Evolutionary conservation across 2,797 vertebrate genomes (phyloP).

Genomic region (Sebastes vulpes): DNA sequence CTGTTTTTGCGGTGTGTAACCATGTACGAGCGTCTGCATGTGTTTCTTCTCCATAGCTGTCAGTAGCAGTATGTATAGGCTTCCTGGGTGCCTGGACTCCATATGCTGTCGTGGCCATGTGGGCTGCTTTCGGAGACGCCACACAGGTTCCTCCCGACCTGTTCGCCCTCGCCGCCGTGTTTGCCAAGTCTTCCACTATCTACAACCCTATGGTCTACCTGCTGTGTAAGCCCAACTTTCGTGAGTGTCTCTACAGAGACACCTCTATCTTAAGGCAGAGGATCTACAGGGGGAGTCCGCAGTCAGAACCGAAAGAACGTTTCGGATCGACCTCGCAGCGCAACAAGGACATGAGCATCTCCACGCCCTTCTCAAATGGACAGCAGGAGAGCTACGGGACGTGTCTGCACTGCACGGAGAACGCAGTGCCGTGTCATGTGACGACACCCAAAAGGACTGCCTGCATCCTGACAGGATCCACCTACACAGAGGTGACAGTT

Average conservation of each 20-base stretch:
- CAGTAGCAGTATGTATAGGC: slow-evolving; percentile 89
- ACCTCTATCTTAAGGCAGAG: slow-evolving; percentile 76
- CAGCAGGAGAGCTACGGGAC: slow-evolving; percentile 68
- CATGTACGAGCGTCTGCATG: not conserved
- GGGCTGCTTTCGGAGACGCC: slow-evolving; percentile 85
- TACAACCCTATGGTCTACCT: slow-evolving; percentile 91
- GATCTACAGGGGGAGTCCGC: slow-evolving; percentile 77
- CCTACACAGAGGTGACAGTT: slow-evolving; percentile 77
- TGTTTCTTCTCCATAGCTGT: slow-evolving; percentile 82
- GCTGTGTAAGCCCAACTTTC: slow-evolving; percentile 90
- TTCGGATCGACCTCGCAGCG: slow-evolving; percentile 55
- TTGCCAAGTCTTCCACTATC: slow-evolving; percentile 91
- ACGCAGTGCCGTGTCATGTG: slow-evolving; percentile 31
- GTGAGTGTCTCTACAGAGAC: slow-evolving; percentile 85
- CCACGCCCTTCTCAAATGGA: slow-evolving; percentile 71
- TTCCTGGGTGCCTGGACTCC: slow-evolving; percentile 91
- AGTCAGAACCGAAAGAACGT: slow-evolving; percentile 30
- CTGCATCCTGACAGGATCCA: slow-evolving; percentile 68
- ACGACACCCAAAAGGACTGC: slow-evolving; percentile 72
- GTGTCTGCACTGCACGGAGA: slow-evolving; percentile 68
- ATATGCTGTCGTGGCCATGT: slow-evolving; percentile 87
- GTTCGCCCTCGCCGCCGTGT: slow-evolving; percentile 87
- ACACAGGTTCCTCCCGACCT: slow-evolving; percentile 79
- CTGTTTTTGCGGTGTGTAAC: not conserved
- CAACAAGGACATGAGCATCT: slow-evolving; percentile 70